A percentile compares a stretch with the other conserved stretches of the same genome.
These are phyloP conservation scores for Aphaenogaster ashmeadi DNA, from an alignment of 1,140 invertebrate genomes.

Conservation along the genomic window DNA sequence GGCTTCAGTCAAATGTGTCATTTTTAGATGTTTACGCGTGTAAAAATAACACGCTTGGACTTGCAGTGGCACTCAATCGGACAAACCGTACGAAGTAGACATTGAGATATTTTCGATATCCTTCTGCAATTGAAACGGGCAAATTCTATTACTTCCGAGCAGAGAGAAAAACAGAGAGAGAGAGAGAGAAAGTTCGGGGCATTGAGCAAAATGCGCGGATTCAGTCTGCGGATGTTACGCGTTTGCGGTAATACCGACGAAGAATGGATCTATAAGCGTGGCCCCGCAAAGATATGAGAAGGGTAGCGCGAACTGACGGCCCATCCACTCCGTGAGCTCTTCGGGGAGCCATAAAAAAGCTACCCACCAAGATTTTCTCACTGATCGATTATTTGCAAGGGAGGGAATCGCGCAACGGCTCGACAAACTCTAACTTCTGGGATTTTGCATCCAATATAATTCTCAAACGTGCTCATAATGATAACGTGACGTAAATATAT, in stretches of 20 bases:
- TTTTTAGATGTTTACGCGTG: too few species aligned
- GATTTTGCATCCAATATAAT: constrained; percentile 24
- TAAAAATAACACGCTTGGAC: too few species aligned
- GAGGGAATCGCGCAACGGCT: not conserved
- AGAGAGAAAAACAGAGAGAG: not conserved
- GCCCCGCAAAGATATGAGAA: constrained; percentile 59
- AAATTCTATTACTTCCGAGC: constrained; percentile 42
- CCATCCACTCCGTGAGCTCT: constrained; percentile 62
- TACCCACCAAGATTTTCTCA: constrained; percentile 68
- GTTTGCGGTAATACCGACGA: constrained; percentile 65
- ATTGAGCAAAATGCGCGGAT: constrained; percentile 42
- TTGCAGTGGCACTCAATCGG: too few species aligned
- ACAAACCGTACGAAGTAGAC: constrained; percentile 12
- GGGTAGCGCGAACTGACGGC: constrained; percentile 55
- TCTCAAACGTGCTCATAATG: not conserved
- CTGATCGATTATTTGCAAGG: constrained; percentile 67
- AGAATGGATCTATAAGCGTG: constrained; percentile 59
- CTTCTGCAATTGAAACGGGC: constrained; percentile 6
- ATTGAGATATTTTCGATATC: constrained; percentile 20
- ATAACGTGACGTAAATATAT: not conserved
- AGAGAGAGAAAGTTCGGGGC: not conserved
- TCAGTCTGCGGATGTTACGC: constrained; percentile 43
- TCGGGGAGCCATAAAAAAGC: constrained; percentile 72
- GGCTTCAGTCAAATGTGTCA: too few species aligned
- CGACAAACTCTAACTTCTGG: constrained; percentile 34